Evolutionary conservation across 1,140 invertebrate species (phyloP).

Genomic region (Epicauta chinensis): DNA sequence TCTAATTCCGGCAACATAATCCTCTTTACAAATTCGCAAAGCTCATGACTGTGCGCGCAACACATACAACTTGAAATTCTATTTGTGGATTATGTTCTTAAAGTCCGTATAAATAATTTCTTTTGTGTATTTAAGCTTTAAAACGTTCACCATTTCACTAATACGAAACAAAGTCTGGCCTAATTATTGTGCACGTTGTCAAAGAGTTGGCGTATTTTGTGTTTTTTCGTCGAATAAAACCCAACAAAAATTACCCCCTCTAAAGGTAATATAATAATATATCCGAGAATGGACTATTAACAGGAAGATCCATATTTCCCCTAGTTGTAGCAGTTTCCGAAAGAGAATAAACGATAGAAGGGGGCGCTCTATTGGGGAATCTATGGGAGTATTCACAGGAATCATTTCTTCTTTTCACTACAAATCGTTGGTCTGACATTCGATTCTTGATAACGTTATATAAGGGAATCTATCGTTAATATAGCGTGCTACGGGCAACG

Average conservation of each 20-base stretch:
- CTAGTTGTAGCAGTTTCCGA: constrained; percentile 3
- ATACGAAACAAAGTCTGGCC: neutral
- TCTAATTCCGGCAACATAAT: constrained; percentile 12
- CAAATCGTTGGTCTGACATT: constrained; percentile 15
- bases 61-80: constrained; percentile 17
- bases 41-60: constrained; percentile 8
- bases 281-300: constrained; percentile 23
- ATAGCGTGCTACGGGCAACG: constrained; percentile 14
- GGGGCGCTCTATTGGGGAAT: too few species aligned
- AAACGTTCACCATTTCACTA: neutral
- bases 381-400: neutral
- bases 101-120: constrained; percentile 19
- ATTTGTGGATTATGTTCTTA: constrained; percentile 20
- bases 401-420: constrained; percentile 1
- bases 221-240: too few species aligned
- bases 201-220: too few species aligned
- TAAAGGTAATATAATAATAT: constrained; percentile 18
- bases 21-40: constrained; percentile 19
- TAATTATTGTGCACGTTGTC: too few species aligned
- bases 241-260: too few species aligned
- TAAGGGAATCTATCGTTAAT: neutral
- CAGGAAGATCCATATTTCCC: constrained; percentile 21
- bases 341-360: constrained; percentile 2
- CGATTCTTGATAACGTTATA: neutral
- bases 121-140: constrained; percentile 18